These are phyloP conservation scores for Sminthurides bifidus DNA, from an alignment of 1,140 invertebrate genomes.

Conservation along the genomic window DNA sequence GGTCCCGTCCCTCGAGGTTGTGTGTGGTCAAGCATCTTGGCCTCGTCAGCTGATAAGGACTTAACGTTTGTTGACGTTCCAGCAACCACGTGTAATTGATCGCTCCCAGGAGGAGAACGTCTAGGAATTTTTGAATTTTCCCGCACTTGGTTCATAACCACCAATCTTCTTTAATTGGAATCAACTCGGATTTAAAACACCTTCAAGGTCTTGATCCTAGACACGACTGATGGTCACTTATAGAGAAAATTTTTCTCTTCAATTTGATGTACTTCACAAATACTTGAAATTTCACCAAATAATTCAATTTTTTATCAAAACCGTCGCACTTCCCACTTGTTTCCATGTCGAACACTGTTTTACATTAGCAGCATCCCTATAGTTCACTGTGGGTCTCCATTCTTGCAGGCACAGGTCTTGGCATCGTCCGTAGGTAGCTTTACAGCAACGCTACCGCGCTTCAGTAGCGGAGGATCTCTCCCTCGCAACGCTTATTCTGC, in stretches of 20 bases:
- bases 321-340: background rate
- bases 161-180: background rate
- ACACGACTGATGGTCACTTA: background rate
- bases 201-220: background rate
- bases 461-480: too few relatives aligned
- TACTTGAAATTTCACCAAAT: background rate
- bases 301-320: background rate
- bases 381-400: too few relatives aligned
- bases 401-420: too few relatives aligned
- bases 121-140: conserved; percentile 21
- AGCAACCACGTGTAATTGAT: background rate
- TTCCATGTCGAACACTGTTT: background rate
- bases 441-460: too few relatives aligned
- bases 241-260: conserved; percentile 10
- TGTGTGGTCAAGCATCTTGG: background rate
- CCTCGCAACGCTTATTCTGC: too few relatives aligned
- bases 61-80: conserved; percentile 8
- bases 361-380: too few relatives aligned
- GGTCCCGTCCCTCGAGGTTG: background rate
- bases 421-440: too few relatives aligned
- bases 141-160: conserved; percentile 26
- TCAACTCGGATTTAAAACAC: background rate
- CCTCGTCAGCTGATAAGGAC: background rate
- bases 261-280: conserved; percentile 4
- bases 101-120: background rate